These are phyloP conservation scores for Cottoperca gobio DNA, from an alignment of 2,797 vertebrate genomes.

Conservation along the genomic window DNA sequence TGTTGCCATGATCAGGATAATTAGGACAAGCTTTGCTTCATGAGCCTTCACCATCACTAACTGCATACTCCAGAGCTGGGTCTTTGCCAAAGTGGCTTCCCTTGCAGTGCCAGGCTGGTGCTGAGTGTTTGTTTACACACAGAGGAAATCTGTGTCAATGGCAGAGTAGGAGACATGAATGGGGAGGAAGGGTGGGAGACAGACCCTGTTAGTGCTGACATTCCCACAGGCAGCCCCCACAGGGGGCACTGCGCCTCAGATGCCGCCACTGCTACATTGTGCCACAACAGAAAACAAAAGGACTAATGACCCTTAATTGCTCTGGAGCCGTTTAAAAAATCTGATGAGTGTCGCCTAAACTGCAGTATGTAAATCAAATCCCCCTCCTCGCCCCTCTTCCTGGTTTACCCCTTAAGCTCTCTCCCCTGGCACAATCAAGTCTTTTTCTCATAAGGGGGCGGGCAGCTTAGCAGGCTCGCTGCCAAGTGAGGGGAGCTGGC, in stretches of 20 bases:
- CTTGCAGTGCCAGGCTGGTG: conserved; percentile 76
- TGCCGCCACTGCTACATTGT: conserved; percentile 61
- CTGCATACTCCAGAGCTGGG: conserved; percentile 72
- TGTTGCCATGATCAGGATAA: conserved; percentile 63
- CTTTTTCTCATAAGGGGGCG: conserved; percentile 84
- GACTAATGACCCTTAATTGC: conserved; percentile 88
- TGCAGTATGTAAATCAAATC: conserved; percentile 86
- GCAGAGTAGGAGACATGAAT: conserved; percentile 64
- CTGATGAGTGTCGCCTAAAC: conserved; percentile 84
- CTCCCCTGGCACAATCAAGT: conserved; percentile 86
- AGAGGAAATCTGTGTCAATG: conserved; percentile 69
- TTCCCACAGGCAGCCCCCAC: conserved; percentile 79
- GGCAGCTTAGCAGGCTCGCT: conserved; percentile 82
- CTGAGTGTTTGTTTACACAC: conserved; percentile 82
- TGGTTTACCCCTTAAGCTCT: conserved; percentile 66
- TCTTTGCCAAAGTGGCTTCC: conserved; percentile 76
- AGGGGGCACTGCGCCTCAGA: conserved; percentile 67
- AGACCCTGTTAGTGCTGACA: conserved; percentile 70
- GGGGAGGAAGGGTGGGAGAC: conserved; percentile 61
- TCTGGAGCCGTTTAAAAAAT: conserved; percentile 85
- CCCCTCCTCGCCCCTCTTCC: conserved; percentile 66
- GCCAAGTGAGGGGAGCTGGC: conserved; percentile 85
- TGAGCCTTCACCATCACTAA: conserved; percentile 59
- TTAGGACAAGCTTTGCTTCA: conserved; percentile 60
- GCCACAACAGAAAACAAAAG: conserved; percentile 84